Evolutionary conservation across 2,797 vertebrate genomes (phyloP), one percentile per base, ranked within the genome.

Genomic region (Enteromius radiatus): DNA sequence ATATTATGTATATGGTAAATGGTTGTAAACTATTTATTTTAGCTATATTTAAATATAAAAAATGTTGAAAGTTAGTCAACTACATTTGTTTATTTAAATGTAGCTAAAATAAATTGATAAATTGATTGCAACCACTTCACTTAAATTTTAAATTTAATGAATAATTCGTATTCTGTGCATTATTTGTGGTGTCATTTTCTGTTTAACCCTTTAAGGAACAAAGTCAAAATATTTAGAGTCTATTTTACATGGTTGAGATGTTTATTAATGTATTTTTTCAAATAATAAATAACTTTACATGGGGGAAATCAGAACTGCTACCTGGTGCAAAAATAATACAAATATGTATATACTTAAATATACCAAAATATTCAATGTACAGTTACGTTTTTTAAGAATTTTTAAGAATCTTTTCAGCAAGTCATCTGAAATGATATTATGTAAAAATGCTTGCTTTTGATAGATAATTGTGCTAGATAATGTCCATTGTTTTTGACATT

Each of bases 161-260:
- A 38, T 38, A 33, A 38, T 38, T 38, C 7, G 5, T 38, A 6
- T 38, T 38, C 36, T 7, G 5, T 38, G 36, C 36, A 36, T 64
- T 38, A 41, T 67, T 38, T 67, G 64, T 41, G 10, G 36, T 68
- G 65, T 14, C 5, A 41, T 12, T 41, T 19, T 67, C 19, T 36
- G 10, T 65, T 36, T 36, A 65, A 36, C 63, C 31, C 63, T 65
- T 65, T 65, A 65, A 65, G 63, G 31, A 67, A 33, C 33, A 33
- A 33, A 33, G 31, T 31, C 31, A 31, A 31, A 31, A 31, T 31
- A 31, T 68, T 68, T 14, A 26, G 43, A 69, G 38, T 3, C 12
- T 68, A 47, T 28, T 28, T 70, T 8, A 45, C 14, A 69, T 26
- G n/a, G 41, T 3, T 41, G 10, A 23, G 21, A 15, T 43, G n/a